Conservation (phyloP, 2,888 invertebrate species). For the Pasiphila rectangulata region DNA sequence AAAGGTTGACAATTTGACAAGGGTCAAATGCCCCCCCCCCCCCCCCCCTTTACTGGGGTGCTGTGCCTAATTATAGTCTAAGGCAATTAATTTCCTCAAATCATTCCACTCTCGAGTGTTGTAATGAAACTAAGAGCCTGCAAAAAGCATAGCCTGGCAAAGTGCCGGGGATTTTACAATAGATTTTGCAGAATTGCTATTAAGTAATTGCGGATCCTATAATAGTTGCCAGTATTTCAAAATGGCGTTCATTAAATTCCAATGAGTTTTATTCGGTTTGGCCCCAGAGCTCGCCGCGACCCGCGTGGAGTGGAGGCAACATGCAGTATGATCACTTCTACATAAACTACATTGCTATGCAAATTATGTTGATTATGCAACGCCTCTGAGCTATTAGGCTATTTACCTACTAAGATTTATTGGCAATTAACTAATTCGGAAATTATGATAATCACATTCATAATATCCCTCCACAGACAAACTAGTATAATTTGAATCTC, state of each 20-base stretch:
- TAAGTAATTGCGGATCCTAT: neutral
- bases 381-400: neutral
- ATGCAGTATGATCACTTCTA: neutral
- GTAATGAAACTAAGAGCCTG: neutral
- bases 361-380: conserved; percentile 1
- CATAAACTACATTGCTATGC: neutral
- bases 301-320: neutral
- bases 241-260: conserved; percentile 11
- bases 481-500: too few relatives aligned
- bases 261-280: conserved; percentile 5
- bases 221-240: neutral
- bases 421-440: neutral
- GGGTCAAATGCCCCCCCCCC: too few relatives aligned
- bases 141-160: neutral
- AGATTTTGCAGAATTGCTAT: too few relatives aligned
- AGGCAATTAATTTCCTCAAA: too few relatives aligned
- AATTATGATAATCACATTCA: neutral
- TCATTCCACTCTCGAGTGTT: neutral
- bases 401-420: neutral
- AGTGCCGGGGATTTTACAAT: conserved; percentile 4
- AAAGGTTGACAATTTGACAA: too few relatives aligned
- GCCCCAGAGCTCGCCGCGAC: conserved; percentile 1
- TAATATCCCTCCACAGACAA: too few relatives aligned
- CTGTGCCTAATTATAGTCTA: too few relatives aligned
- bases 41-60: too few relatives aligned